These are phyloP conservation scores for Vanessa atalanta DNA, from an alignment of 1,140 invertebrate genomes.

Conservation along the genomic window DNA sequence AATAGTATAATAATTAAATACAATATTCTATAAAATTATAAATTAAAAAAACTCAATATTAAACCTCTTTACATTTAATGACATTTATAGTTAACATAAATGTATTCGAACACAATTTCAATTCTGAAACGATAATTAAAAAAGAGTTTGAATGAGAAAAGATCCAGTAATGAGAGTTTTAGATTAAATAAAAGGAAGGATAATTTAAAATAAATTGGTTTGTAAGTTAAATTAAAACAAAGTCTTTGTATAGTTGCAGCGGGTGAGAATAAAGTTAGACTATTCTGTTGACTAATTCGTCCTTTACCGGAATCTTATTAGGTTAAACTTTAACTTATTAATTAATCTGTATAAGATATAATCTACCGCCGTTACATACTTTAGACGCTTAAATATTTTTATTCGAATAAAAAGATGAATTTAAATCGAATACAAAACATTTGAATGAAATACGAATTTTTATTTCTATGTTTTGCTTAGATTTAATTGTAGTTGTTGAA, in stretches of 20 bases:
- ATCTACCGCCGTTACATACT: no score
- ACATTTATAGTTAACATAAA: neutral
- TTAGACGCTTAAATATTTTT: no score
- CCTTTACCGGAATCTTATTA: no score
- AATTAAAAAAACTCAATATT: no score
- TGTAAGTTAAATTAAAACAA: slow-evolving; percentile 1
- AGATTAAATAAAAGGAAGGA: slow-evolving; percentile 9
- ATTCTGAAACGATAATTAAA: slow-evolving; percentile 7
- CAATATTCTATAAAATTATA: neutral
- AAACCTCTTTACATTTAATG: no score
- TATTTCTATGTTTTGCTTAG: no score
- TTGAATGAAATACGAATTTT: no score
- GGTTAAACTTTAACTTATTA: neutral
- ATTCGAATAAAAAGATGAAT: no score
- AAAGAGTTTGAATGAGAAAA: neutral
- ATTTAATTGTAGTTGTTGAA: no score
- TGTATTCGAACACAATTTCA: neutral
- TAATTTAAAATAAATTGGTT: slow-evolving; percentile 9
- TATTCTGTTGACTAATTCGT: neutral
- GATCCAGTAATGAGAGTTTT: slow-evolving; percentile 1
- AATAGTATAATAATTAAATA: neutral
- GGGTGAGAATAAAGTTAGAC: neutral
- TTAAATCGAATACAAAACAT: no score
- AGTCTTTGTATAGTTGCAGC: slow-evolving; percentile 4
- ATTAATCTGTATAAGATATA: neutral